These are phyloP conservation scores for Cinara cedri DNA, from an alignment of 2,888 invertebrate species.

Conservation along the genomic window DNA sequence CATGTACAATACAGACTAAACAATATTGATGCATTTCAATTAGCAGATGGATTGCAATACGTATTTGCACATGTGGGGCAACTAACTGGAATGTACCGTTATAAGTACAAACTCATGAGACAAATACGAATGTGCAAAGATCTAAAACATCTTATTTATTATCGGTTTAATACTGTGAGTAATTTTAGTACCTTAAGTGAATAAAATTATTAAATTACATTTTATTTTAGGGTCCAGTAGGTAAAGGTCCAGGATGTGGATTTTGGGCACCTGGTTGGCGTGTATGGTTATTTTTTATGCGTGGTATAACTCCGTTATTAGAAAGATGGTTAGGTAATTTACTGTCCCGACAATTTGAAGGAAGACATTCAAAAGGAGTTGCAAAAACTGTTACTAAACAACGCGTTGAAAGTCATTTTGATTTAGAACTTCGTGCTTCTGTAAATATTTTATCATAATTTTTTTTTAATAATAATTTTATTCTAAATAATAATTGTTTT, in stretches of 20 bases:
- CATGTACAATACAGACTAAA: constrained; percentile 99
- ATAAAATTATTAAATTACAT: not conserved
- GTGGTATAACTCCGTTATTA: constrained; percentile 96
- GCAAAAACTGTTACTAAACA: constrained; percentile 99
- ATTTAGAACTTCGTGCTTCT: constrained; percentile 95
- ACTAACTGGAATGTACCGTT: constrained; percentile 98
- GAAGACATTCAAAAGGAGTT: constrained; percentile 98
- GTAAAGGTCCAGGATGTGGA: constrained; percentile 98
- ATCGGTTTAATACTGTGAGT: constrained; percentile 95
- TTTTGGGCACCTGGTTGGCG: constrained; percentile 99
- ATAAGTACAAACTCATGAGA: constrained; percentile 97
- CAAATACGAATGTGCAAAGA: constrained; percentile 99
- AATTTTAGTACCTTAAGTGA: not conserved
- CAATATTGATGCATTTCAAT: constrained; percentile 98
- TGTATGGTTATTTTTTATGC: constrained; percentile 99
- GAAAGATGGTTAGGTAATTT: constrained; percentile 99
- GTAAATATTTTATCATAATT: constrained; percentile 72
- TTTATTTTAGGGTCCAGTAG: constrained; percentile 83
- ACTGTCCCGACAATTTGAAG: constrained; percentile 97
- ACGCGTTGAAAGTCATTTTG: constrained; percentile 98
- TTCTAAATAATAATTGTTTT: constrained; percentile 1
- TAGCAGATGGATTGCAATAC: constrained; percentile 97
- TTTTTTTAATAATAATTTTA: not conserved
- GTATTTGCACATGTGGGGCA: constrained; percentile 99
- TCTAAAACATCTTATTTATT: constrained; percentile 98